Evolutionary conservation across 2,797 vertebrate species (phyloP).

Genomic region (Pangasius macronema): DNA sequence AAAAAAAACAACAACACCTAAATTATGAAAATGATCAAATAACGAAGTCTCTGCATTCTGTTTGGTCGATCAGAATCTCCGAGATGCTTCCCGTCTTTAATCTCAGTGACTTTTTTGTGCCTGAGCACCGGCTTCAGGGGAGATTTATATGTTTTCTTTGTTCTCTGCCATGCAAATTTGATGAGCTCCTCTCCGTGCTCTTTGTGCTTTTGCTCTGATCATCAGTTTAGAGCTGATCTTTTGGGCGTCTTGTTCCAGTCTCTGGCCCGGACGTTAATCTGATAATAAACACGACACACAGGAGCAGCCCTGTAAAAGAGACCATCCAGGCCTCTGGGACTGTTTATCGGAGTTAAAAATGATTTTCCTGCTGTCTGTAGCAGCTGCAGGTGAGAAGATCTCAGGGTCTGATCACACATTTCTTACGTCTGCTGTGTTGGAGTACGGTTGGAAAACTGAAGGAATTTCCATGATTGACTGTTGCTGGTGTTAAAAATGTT

Average conservation of each 20-base stretch:
- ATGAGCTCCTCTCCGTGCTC: background rate
- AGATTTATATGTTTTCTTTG: conserved; percentile 12
- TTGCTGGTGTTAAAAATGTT: background rate
- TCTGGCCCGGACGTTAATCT: background rate
- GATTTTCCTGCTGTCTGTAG: background rate
- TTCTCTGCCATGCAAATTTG: conserved; percentile 6
- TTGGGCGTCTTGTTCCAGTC: background rate
- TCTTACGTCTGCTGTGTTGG: background rate
- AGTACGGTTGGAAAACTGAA: background rate
- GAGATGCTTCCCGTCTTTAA: conserved; percentile 19
- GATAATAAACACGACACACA: background rate
- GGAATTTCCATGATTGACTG: background rate
- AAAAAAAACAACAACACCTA: background rate
- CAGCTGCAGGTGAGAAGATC: background rate
- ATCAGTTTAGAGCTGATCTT: background rate
- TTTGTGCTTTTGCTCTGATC: conserved; percentile 25
- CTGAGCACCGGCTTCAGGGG: background rate
- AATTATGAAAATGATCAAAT: background rate
- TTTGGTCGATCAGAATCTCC: conserved; percentile 1
- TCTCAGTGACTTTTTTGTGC: background rate
- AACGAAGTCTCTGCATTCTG: background rate
- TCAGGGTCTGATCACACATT: background rate
- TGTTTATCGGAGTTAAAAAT: conserved; percentile 6
- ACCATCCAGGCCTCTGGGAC: background rate
- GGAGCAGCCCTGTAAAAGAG: conserved; percentile 1